These are phyloP conservation scores for Sander lucioperca DNA, from an alignment of 2,113 vertebrate species.

Conservation along the genomic window DNA sequence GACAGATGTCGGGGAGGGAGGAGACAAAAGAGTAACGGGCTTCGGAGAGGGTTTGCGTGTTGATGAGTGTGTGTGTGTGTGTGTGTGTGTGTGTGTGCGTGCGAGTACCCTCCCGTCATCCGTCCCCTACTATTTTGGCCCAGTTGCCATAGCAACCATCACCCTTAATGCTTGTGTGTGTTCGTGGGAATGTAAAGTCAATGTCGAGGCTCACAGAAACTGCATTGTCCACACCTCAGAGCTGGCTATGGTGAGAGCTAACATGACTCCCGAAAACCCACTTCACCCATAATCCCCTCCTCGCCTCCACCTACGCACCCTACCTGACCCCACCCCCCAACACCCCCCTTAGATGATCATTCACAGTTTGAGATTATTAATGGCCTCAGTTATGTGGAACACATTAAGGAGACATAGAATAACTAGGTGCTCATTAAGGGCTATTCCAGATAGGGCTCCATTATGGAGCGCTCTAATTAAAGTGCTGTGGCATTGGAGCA, in stretches of 20 bases:
- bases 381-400: slow-evolving; percentile 58
- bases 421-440: slow-evolving; percentile 66
- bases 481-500: slow-evolving; percentile 46
- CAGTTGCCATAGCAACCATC: slow-evolving; percentile 70
- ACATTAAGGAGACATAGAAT: slow-evolving; percentile 70
- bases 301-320: background rate
- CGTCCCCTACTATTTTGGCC: slow-evolving; percentile 65
- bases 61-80: slow-evolving; percentile 15
- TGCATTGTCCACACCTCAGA: slow-evolving; percentile 43
- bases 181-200: slow-evolving; percentile 56
- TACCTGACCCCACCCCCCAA: background rate
- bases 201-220: slow-evolving; percentile 30
- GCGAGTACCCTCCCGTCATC: slow-evolving; percentile 7
- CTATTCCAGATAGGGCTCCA: slow-evolving; percentile 51
- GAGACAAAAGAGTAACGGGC: slow-evolving; percentile 21
- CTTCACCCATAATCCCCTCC: slow-evolving; percentile 22
- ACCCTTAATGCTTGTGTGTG: slow-evolving; percentile 27
- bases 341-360: slow-evolving; percentile 34
- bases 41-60: slow-evolving; percentile 19
- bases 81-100: background rate
- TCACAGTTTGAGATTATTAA: slow-evolving; percentile 62
- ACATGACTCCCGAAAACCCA: slow-evolving; percentile 16
- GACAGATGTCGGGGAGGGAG: slow-evolving; percentile 34
- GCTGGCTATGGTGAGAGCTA: background rate
- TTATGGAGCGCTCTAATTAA: slow-evolving; percentile 71